Percentiles rank a stretch among this genome's conserved stretches.
phyloP scores from a whole-genome alignment of 2,888 invertebrate species.

The Hoplodrina ambigua region DNA sequence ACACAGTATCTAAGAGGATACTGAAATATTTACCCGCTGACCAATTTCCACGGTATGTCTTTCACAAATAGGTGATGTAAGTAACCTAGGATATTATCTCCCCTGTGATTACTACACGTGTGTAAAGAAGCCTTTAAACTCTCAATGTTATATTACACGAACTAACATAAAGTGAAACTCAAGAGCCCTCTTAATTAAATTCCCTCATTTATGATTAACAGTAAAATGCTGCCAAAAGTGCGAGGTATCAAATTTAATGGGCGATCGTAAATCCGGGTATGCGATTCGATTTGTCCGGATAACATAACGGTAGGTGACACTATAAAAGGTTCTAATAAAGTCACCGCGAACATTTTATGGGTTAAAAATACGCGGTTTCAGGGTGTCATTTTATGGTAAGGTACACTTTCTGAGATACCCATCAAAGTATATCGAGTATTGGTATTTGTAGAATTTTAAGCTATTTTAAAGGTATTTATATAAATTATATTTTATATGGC shows the following conservation, averaged over 20 bases:
- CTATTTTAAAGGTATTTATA: background rate
- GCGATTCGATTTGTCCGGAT: constrained; percentile 69
- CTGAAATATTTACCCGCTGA: too few relatives aligned
- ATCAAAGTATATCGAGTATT: background rate
- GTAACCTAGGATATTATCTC: background rate
- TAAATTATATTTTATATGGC: too few relatives aligned
- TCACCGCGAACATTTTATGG: constrained; percentile 55
- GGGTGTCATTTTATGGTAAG: constrained; percentile 30
- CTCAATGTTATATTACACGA: constrained; percentile 7
- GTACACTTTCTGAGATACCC: constrained; percentile 11
- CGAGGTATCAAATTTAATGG: constrained; percentile 72
- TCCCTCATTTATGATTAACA: constrained; percentile 64
- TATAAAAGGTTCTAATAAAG: constrained; percentile 66
- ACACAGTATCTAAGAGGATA: too few relatives aligned
- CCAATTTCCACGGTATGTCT: too few relatives aligned
- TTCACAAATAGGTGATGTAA: too few relatives aligned
- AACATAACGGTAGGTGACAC: constrained; percentile 61
- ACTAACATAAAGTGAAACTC: constrained; percentile 8
- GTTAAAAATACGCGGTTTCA: constrained; percentile 37
- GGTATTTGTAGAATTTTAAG: background rate
- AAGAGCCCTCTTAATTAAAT: constrained; percentile 61
- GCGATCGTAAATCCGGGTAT: constrained; percentile 68
- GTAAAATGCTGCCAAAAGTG: constrained; percentile 67
- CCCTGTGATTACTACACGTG: too few relatives aligned
- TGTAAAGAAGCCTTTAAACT: background rate